Evolutionary conservation across 2,797 vertebrate species (phyloP), one percentile per base, ranked within the genome.

Genomic region (Dromococcyx pavoninus): DNA sequence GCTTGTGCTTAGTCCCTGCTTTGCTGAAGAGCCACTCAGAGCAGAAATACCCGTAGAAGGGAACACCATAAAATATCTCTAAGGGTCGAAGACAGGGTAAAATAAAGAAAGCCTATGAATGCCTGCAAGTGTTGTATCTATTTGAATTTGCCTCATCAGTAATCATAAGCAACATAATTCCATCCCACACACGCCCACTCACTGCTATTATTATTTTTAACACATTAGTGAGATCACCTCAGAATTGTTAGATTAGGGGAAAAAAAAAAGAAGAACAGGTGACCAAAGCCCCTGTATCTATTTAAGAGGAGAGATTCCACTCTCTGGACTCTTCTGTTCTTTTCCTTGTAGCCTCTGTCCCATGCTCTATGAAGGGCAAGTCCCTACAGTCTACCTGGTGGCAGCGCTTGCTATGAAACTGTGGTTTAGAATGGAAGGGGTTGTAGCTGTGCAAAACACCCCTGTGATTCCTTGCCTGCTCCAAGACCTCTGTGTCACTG

Each of bases 171-270:
- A 66, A 93, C 53, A 73, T 65, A 86, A 85, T 43, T 93, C 53
- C 87, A 91, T 84, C 95, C 94, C 93, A 94, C 94, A 71, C 39
- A 32, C 56, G 86, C 93, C 94, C 72, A 94, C 93, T 95, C 93
- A 27, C 35, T 92, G 84, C 87, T 90, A 96, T 93, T 90, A 81
- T 92, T 94, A 86, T 85, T 95, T 92, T 92, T 93, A 91, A 91
- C 41, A 64, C 88, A 93, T 89, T 58, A 87, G 74, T 91, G 84
- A 92, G 71, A 89, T 96, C 62, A 93, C 86, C 91, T 95, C 82
- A 97, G 92, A 91, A 95, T 96, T 0, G 7, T 56, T 64, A 33
- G 56, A 74, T 64, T 67, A 22, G 60, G 37, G 28, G 16, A 62
- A 61, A 33, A 51, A 21, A 22, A 25, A 37, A 13, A 1, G 8